These are phyloP conservation scores for Lysandra coridon DNA, from an alignment of 2,888 invertebrate genomes.

Conservation along the genomic window DNA sequence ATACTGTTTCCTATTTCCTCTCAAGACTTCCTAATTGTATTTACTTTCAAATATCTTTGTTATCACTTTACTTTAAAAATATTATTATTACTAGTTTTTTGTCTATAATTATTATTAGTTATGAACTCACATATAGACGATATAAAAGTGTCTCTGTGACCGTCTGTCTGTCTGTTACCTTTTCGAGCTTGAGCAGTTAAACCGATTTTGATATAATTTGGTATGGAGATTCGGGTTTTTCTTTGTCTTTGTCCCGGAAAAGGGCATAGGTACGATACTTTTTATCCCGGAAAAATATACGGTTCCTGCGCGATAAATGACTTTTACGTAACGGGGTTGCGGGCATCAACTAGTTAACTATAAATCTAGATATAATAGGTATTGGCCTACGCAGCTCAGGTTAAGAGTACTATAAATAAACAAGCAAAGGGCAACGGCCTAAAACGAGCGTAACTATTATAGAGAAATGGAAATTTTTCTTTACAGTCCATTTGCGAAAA, in stretches of 20 bases:
- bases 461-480: slow-evolving; percentile 31
- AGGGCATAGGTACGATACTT: too few relatives aligned
- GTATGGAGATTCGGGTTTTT: too few relatives aligned
- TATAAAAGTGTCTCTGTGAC: too few relatives aligned
- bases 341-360: too few relatives aligned
- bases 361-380: neutral
- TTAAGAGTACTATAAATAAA: slow-evolving; percentile 2
- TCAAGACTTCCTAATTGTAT: neutral
- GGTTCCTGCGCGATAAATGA: too few relatives aligned
- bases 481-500: slow-evolving; percentile 33
- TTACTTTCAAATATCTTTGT: neutral
- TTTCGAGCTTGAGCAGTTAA: too few relatives aligned
- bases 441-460: slow-evolving; percentile 19
- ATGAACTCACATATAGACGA: neutral
- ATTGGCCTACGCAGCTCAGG: neutral
- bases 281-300: too few relatives aligned
- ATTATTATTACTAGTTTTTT: neutral
- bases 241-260: too few relatives aligned
- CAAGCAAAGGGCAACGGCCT: slow-evolving; percentile 12
- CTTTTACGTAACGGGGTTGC: too few relatives aligned
- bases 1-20: neutral
- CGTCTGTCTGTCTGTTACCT: too few relatives aligned
- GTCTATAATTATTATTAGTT: neutral
- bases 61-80: neutral
- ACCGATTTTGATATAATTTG: too few relatives aligned